These are phyloP conservation scores for Brotula barbata DNA, from an alignment of 2,797 vertebrate species.

Conservation along the genomic window DNA sequence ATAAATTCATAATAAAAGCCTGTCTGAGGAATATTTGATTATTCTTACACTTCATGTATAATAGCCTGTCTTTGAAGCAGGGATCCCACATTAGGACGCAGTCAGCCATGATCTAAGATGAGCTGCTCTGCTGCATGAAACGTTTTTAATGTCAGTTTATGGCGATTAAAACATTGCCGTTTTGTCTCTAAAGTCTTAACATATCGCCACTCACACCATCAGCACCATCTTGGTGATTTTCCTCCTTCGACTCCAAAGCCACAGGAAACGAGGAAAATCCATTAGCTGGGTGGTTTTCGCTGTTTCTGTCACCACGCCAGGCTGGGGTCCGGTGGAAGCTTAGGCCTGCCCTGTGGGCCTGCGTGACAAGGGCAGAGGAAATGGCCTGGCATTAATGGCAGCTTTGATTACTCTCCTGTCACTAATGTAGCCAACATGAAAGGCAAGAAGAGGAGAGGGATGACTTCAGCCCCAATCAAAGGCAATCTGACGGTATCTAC, in stretches of 20 bases:
- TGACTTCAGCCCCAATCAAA: conserved; percentile 60
- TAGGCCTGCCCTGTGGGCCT: conserved; percentile 57
- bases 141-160: conserved; percentile 17
- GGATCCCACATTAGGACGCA: conserved; percentile 7
- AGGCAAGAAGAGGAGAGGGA: conserved; percentile 65
- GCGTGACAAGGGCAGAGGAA: conserved; percentile 68
- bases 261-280: conserved; percentile 71
- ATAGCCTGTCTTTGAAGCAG: too few species aligned
- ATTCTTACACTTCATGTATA: too few species aligned
- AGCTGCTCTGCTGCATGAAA: conserved; percentile 20
- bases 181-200: conserved; percentile 44
- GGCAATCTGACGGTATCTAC: conserved; percentile 53
- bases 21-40: too few species aligned
- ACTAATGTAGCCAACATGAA: conserved; percentile 77
- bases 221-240: conserved; percentile 32
- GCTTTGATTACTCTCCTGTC: conserved; percentile 77
- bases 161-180: conserved; percentile 30
- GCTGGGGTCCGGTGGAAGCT: conserved; percentile 38
- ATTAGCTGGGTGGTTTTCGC: conserved; percentile 64
- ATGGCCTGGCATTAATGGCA: conserved; percentile 71
- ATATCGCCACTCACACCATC: conserved; percentile 47
- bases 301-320: background rate
- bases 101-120: conserved; percentile 2
- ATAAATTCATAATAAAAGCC: too few species aligned
- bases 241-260: conserved; percentile 65